A percentile compares a stretch with the other conserved stretches of the same genome.
Evolutionary conservation across 2,888 invertebrate genomes (phyloP).

Genomic region (Epinotia bilunana): DNA sequence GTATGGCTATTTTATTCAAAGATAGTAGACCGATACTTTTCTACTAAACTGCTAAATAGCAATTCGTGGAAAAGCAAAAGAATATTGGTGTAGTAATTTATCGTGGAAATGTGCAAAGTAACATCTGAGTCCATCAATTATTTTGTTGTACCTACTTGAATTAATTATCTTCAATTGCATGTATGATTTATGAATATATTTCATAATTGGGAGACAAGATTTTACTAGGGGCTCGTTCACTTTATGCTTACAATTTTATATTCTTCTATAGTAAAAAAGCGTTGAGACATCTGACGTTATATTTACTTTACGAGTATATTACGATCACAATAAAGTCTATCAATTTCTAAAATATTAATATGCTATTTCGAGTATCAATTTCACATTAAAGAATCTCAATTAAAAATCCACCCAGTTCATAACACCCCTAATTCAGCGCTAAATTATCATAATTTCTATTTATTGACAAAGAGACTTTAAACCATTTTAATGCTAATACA

Average conservation of each 20-base stretch:
- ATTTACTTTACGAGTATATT: background rate
- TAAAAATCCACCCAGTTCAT: constrained; percentile 23
- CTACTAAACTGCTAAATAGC: background rate
- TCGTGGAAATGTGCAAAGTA: too few relatives aligned
- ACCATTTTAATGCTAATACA: constrained; percentile 78
- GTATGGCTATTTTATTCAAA: background rate
- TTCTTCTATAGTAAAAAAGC: background rate
- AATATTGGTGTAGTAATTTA: too few relatives aligned
- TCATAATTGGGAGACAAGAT: background rate
- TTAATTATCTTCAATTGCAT: background rate
- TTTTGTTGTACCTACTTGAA: background rate
- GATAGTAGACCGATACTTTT: background rate
- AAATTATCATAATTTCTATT: constrained; percentile 77
- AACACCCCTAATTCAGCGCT: constrained; percentile 40
- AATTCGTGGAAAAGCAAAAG: too few relatives aligned
- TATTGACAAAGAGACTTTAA: constrained; percentile 64
- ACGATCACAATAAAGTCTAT: background rate
- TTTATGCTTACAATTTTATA: too few relatives aligned
- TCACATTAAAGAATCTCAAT: constrained; percentile 11
- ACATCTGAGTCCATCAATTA: too few relatives aligned
- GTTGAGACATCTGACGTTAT: background rate
- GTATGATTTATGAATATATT: background rate
- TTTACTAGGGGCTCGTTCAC: background rate
- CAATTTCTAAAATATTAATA: background rate
- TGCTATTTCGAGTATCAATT: constrained; percentile 13